Evolutionary conservation across 2,888 invertebrate genomes (phyloP).

Genomic region (Vannuccia rotundouncinata): DNA sequence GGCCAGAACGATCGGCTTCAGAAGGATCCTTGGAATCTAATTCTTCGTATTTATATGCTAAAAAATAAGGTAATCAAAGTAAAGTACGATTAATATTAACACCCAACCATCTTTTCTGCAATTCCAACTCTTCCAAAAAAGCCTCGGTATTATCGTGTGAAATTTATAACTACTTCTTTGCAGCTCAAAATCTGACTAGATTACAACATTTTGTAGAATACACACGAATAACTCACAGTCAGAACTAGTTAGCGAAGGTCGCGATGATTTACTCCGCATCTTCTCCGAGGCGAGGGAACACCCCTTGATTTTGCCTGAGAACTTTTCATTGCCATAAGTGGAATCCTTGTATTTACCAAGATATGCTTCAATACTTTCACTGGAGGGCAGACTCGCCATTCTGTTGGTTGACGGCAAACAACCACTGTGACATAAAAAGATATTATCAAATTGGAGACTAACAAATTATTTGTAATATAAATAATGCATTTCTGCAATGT

Average conservation of each 20-base stretch:
- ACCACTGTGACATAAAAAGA: no score
- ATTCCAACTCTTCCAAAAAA: no score
- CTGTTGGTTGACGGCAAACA: no score
- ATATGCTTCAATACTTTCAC: constrained; percentile 2
- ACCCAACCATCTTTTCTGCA: no score
- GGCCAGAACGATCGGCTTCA: not conserved
- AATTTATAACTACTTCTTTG: no score
- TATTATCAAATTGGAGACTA: no score
- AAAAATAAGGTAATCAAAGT: not conserved
- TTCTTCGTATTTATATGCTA: not conserved
- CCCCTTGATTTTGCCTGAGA: not conserved
- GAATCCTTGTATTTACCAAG: not conserved
- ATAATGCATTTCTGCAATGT: no score
- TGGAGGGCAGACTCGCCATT: not conserved
- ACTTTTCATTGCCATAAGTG: constrained; percentile 22
- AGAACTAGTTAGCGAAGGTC: not conserved
- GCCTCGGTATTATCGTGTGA: no score
- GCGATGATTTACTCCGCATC: not conserved
- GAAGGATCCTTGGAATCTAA: not conserved
- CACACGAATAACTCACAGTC: not conserved
- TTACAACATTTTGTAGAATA: no score
- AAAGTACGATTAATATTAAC: no score
- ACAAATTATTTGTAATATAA: no score
- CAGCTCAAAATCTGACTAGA: no score
- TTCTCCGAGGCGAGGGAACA: not conserved